Base-by-base conservation (phyloP, 2,113 vertebrate genomes). In the Platichthys flesus region DNA sequence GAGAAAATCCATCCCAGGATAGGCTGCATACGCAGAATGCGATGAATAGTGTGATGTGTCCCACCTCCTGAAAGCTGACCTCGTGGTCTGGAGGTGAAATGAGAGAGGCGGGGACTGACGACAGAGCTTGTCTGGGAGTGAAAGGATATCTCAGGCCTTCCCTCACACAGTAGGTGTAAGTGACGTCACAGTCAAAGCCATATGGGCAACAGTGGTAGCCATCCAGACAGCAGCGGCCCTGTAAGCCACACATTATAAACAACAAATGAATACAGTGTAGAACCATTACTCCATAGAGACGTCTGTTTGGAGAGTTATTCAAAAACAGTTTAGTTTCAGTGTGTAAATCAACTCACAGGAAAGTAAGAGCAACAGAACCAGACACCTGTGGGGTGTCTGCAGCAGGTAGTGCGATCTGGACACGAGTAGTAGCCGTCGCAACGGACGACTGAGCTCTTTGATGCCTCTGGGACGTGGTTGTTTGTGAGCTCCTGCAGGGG, bases 211-310 rank as follows among this genome's bases (percentile, higher is more conserved):
- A 93, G 61, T 89, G 90, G 45, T 24, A 23, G 14, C 92, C 93
- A 72, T 91, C 86, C 16, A 52, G n/a, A 76, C 94, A 94, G 70
- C 93, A 94, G 57, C 60, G 56, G 10, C 67, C 91, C 93, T 94
- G 42, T 8, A 59, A 35, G 14, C 13, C 40, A 74, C 37, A 72
- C 45, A 66, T 14, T 42, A 26, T 3, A 21, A 1, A 3, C 4
- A 52, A 28, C 51, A 21, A 21, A 28, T 65, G 42, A 67, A 16
- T 35, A 18, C 13, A 18, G 31, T 31, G 31, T 31, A 31, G 31
- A 31, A 40, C 1, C 2, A 56, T 14, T 5, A 37, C 5, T 18
- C 7, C 3, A 23, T 12, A 35, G 15, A 2, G 4, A 35, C 6
- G 56, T 58, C 16, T 31, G 7, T 28, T 58, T 57, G 15, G 56